phyloP scores from a whole-genome alignment of 2,797 vertebrate species.

The Micropoecilia bifurca region DNA sequence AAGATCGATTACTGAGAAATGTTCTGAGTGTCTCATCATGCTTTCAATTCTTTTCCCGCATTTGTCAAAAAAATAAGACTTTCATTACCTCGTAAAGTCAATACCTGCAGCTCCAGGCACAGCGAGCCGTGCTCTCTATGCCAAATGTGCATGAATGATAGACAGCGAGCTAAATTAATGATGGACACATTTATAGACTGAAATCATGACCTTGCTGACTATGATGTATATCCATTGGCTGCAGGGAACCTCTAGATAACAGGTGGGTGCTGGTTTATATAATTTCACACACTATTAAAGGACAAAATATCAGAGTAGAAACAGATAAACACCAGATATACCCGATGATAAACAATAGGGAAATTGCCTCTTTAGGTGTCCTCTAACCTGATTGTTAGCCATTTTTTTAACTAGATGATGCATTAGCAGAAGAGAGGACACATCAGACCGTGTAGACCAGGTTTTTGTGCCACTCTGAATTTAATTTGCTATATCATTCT shows the following conservation, averaged over 20 bases:
- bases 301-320: slow-evolving; percentile 35
- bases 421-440: slow-evolving; percentile 19
- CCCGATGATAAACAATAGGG: slow-evolving; percentile 26
- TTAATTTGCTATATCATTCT: slow-evolving; percentile 36
- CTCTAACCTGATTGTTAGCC: slow-evolving; percentile 26
- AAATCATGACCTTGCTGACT: slow-evolving; percentile 66
- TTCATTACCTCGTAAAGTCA: slow-evolving; percentile 52
- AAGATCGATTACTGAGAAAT: slow-evolving; percentile 41
- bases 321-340: slow-evolving; percentile 1
- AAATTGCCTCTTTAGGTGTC: slow-evolving; percentile 16
- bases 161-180: slow-evolving; percentile 73
- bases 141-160: slow-evolving; percentile 64
- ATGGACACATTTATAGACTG: slow-evolving; percentile 75
- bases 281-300: slow-evolving; percentile 55
- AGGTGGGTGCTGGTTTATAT: slow-evolving; percentile 68
- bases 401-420: slow-evolving; percentile 16
- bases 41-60: slow-evolving; percentile 51
- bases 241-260: slow-evolving; percentile 51
- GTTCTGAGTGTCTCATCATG: slow-evolving; percentile 31
- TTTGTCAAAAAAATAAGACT: slow-evolving; percentile 60
- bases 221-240: slow-evolving; percentile 73
- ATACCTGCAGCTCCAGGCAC: slow-evolving; percentile 42
- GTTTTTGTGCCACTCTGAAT: slow-evolving; percentile 39
- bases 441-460: slow-evolving; percentile 11
- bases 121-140: slow-evolving; percentile 29